These are phyloP conservation scores for Aphis gossypii DNA, from an alignment of 1,140 invertebrate species.

Conservation along the genomic window DNA sequence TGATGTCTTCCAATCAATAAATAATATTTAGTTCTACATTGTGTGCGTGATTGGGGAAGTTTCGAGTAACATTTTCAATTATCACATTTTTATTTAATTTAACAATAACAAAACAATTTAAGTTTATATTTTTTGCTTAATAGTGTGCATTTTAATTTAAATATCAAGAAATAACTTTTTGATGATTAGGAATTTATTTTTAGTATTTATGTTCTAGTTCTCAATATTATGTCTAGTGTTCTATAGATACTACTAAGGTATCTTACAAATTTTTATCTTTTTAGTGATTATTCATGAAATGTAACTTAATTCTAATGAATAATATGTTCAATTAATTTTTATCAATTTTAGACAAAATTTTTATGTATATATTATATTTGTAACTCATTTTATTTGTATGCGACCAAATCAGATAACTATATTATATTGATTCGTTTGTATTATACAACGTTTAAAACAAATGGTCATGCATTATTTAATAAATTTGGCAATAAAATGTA, in stretches of 20 bases:
- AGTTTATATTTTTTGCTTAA: constrained; percentile 39
- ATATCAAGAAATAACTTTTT: constrained; percentile 36
- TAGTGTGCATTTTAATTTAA: constrained; percentile 52
- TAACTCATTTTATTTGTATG: constrained; percentile 32
- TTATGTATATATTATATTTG: constrained; percentile 39
- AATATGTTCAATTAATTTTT: constrained; percentile 48
- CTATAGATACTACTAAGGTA: constrained; percentile 40
- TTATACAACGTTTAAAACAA: background rate
- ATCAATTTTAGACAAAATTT: constrained; percentile 55
- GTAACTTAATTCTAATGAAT: constrained; percentile 52
- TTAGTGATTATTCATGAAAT: constrained; percentile 45
- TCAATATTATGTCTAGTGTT: constrained; percentile 42
- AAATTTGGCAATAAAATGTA: constrained; percentile 42
- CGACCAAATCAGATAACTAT: constrained; percentile 29
- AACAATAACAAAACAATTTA: constrained; percentile 32
- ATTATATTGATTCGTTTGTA: constrained; percentile 3
- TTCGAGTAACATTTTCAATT: constrained; percentile 43
- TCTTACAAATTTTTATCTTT: constrained; percentile 51
- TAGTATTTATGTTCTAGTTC: constrained; percentile 51
- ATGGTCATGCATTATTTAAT: constrained; percentile 34
- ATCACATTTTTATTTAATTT: constrained; percentile 42
- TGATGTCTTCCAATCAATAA: constrained; percentile 40
- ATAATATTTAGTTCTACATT: constrained; percentile 38
- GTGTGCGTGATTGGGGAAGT: constrained; percentile 26
- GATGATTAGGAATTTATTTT: constrained; percentile 27